Evolutionary conservation across 2,113 vertebrate genomes (phyloP).

Genomic region (Hassar affinis): DNA sequence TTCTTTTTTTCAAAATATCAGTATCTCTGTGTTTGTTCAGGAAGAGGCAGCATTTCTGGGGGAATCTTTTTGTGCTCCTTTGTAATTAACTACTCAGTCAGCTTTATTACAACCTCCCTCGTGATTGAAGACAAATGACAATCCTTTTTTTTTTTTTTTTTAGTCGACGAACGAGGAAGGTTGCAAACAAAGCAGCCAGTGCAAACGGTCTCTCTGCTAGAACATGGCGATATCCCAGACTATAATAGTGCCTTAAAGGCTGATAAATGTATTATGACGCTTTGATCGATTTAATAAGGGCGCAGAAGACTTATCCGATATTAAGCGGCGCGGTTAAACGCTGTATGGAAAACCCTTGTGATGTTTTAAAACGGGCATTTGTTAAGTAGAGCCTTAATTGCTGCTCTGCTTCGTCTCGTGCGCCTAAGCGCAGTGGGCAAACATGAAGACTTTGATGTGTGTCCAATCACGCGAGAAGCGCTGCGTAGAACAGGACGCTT

Average conservation of each 20-base stretch:
- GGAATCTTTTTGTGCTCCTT: not conserved
- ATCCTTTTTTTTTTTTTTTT: not conserved
- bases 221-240: not conserved
- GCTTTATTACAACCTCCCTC: not conserved
- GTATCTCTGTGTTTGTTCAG: not conserved
- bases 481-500: not conserved
- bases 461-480: not conserved
- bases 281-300: not conserved
- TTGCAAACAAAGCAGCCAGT: not conserved
- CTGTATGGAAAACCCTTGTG: not conserved
- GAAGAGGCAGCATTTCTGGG: not conserved
- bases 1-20: not conserved
- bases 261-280: not conserved
- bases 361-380: not conserved
- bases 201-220: not conserved
- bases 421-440: not conserved
- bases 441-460: constrained; percentile 12
- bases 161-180: not conserved
- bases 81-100: not conserved
- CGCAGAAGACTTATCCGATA: not conserved
- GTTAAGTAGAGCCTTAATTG: constrained; percentile 16
- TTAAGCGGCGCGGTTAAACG: not conserved
- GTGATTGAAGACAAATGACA: too few species aligned
- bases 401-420: not conserved
- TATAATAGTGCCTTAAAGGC: not conserved